Evolutionary conservation across 2,113 vertebrate species (phyloP).

Genomic region (Oenanthe melanoleuca): DNA sequence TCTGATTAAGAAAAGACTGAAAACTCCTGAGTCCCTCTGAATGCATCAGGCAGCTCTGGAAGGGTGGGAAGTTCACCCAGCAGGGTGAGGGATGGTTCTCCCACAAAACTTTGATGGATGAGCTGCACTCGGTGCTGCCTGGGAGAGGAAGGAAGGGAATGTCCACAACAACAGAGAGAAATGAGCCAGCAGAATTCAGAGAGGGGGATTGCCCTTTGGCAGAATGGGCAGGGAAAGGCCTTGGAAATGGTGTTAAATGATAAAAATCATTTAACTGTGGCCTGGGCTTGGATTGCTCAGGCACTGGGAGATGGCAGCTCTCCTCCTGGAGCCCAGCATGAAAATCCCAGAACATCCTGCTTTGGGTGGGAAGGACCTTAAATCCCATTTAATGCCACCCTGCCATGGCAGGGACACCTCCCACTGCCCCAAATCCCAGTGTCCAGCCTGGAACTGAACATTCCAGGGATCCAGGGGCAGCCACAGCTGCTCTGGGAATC

Average conservation of each 20-base stretch:
- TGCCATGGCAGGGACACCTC: not conserved
- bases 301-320: not conserved
- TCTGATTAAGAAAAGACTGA: not conserved
- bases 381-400: accelerated
- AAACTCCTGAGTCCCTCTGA: not conserved
- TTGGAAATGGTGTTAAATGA: not conserved
- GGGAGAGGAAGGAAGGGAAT: not conserved
- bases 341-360: not conserved
- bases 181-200: not conserved
- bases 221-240: not conserved
- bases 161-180: not conserved
- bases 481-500: too few relatives aligned
- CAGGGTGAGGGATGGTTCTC: not conserved
- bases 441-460: not conserved
- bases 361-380: accelerated
- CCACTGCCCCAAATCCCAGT: not conserved
- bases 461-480: too few relatives aligned
- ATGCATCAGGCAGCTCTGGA: not conserved
- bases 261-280: not conserved
- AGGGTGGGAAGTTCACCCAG: not conserved
- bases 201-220: not conserved
- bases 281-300: not conserved
- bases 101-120: not conserved
- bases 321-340: not conserved
- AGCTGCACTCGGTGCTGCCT: not conserved